A percentile compares a stretch with the other conserved stretches of the same genome.
These are phyloP conservation scores for Xanthorhoe spadicearia DNA, from an alignment of 2,888 invertebrate genomes.

Conservation along the genomic window DNA sequence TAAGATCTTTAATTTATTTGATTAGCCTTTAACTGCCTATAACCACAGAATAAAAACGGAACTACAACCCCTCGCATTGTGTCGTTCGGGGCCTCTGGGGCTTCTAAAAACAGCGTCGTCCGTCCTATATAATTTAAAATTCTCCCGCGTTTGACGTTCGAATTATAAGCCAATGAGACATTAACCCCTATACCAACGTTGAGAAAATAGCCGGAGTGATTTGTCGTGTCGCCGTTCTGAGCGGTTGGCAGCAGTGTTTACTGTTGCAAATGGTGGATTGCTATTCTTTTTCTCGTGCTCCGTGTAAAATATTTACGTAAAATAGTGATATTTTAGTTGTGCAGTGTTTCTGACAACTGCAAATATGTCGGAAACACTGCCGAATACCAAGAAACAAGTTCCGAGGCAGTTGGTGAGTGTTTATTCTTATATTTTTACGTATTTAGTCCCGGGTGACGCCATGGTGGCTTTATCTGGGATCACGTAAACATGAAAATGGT, in stretches of 20 bases:
- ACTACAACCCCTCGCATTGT: too few species aligned
- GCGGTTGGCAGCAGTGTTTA: constrained; percentile 82
- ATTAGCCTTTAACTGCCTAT: too few species aligned
- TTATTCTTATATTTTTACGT: constrained; percentile 81
- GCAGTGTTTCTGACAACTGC: constrained; percentile 82
- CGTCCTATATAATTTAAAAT: constrained; percentile 57
- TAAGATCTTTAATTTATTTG: too few species aligned
- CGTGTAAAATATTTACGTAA: constrained; percentile 86
- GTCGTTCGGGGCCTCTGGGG: too few species aligned
- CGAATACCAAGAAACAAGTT: constrained; percentile 84
- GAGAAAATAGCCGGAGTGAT: constrained; percentile 71
- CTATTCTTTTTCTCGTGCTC: constrained; percentile 85
- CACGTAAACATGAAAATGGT: constrained; percentile 87
- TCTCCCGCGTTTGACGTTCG: constrained; percentile 59
- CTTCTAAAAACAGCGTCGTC: too few species aligned
- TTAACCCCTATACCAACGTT: constrained; percentile 66
- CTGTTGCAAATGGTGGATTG: constrained; percentile 85
- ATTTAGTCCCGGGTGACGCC: constrained; percentile 86
- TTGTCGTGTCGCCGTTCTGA: constrained; percentile 53
- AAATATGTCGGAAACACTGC: constrained; percentile 86
- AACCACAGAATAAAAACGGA: too few species aligned
- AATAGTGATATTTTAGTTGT: constrained; percentile 81
- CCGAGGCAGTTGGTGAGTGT: constrained; percentile 87
- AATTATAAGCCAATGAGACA: constrained; percentile 75
- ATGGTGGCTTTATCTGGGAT: constrained; percentile 87